Percentiles rank a stretch among this genome's conserved stretches.
These are phyloP conservation scores for Anagyrus pseudococci DNA, from an alignment of 2,888 invertebrate genomes.

Conservation along the genomic window DNA sequence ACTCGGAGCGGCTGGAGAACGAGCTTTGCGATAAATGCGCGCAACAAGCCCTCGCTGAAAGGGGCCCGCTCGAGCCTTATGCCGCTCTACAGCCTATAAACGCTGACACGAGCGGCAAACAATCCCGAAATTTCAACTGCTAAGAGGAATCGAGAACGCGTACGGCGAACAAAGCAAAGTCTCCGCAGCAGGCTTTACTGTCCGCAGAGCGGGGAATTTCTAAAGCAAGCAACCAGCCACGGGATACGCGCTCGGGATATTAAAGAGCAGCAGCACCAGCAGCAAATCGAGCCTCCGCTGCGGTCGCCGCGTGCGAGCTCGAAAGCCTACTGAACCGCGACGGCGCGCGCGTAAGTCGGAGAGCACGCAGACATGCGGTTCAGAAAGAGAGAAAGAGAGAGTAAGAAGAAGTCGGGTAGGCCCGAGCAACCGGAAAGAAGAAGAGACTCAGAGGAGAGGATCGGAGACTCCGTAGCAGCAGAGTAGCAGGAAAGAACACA, in stretches of 20 bases:
- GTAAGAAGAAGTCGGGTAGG: background rate
- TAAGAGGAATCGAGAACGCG: too few relatives aligned
- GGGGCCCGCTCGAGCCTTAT: too few relatives aligned
- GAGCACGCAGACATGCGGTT: background rate
- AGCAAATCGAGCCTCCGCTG: background rate
- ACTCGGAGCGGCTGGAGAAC: too few relatives aligned
- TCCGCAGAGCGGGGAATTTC: background rate
- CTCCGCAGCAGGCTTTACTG: too few relatives aligned
- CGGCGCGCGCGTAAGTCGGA: slow-evolving; percentile 1
- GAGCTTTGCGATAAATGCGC: too few relatives aligned
- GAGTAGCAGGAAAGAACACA: slow-evolving; percentile 22
- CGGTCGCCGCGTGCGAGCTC: slow-evolving; percentile 24
- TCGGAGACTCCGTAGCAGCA: background rate
- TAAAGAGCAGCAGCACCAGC: background rate
- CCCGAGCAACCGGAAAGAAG: too few relatives aligned
- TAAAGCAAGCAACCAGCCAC: background rate
- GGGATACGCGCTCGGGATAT: background rate
- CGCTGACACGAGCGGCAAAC: too few relatives aligned
- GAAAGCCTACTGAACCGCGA: slow-evolving; percentile 36
- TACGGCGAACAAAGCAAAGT: too few relatives aligned
- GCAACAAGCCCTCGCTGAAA: too few relatives aligned
- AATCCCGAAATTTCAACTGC: too few relatives aligned
- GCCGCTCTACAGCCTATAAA: too few relatives aligned
- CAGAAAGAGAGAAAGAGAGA: background rate
- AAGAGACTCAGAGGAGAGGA: background rate